Percentiles rank a stretch among this genome's conserved stretches.
Conservation (phyloP, 2,888 invertebrate genomes). For the Phyllotreta striolata region DNA sequence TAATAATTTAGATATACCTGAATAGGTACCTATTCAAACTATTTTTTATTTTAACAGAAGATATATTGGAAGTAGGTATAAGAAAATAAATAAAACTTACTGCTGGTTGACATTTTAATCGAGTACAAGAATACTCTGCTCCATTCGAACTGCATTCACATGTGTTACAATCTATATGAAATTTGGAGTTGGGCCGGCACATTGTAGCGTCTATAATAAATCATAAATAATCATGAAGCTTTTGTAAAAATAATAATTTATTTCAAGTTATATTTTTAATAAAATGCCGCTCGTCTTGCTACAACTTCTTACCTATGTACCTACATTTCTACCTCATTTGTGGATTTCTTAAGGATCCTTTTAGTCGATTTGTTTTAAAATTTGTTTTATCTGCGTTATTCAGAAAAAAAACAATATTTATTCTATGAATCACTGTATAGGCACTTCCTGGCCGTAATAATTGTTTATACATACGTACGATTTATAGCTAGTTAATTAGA, state of each 20-base stretch:
- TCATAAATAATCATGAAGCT: background rate
- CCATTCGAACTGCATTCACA: slow-evolving; percentile 63
- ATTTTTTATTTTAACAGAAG: background rate
- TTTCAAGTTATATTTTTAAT: background rate
- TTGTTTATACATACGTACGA: no score
- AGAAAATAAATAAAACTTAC: slow-evolving; percentile 19
- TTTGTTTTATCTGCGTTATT: no score
- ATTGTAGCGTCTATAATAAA: slow-evolving; percentile 45
- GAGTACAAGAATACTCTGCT: slow-evolving; percentile 61
- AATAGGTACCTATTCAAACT: background rate
- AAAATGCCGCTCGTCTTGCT: background rate
- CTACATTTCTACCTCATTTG: no score
- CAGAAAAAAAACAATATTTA: no score
- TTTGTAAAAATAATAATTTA: background rate
- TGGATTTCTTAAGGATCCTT: no score
- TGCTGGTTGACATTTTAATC: slow-evolving; percentile 54
- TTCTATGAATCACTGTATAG: no score
- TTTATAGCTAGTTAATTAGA: no score
- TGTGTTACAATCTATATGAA: slow-evolving; percentile 59
- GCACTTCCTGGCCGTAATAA: no score
- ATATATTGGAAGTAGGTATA: background rate
- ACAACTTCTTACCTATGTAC: no score
- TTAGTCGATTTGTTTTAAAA: no score
- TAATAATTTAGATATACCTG: background rate
- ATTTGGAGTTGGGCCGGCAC: slow-evolving; percentile 51